A percentile compares a stretch with the other conserved stretches of the same genome.
Conservation (phyloP, 2,888 invertebrate species). For the Anticlea derivata region DNA sequence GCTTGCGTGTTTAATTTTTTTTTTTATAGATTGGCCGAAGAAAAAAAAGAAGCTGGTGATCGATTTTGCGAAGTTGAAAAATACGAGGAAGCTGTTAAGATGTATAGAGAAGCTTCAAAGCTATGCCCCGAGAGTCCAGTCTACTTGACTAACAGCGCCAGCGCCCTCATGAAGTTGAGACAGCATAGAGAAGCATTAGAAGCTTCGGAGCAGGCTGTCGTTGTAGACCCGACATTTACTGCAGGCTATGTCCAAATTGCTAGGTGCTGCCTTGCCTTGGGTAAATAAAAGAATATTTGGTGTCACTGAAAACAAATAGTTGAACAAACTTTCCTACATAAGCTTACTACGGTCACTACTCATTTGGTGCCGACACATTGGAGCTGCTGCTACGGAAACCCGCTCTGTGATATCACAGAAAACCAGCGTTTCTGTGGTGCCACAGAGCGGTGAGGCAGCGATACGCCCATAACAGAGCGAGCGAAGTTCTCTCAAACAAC, state of each 20-base stretch:
- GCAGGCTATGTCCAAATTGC: constrained; percentile 90
- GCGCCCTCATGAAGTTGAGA: constrained; percentile 96
- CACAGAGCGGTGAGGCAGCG: too few relatives aligned
- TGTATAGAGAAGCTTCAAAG: constrained; percentile 95
- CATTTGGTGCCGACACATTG: too few relatives aligned
- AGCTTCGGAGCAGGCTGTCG: constrained; percentile 91
- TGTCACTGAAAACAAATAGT: too few relatives aligned
- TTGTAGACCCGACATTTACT: constrained; percentile 90
- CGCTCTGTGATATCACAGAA: too few relatives aligned
- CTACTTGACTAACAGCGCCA: constrained; percentile 96
- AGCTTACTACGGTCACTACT: too few relatives aligned
- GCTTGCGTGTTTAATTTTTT: not conserved
- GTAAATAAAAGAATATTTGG: too few relatives aligned
- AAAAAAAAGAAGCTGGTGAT: not conserved
- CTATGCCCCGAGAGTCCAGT: constrained; percentile 92
- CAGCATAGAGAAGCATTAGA: constrained; percentile 91
- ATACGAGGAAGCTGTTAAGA: constrained; percentile 92
- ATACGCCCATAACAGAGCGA: too few relatives aligned
- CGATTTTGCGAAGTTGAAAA: constrained; percentile 74
- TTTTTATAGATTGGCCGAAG: not conserved
- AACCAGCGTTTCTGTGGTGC: too few relatives aligned
- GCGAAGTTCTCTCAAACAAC: too few relatives aligned
- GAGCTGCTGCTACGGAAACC: too few relatives aligned
- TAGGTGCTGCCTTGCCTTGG: constrained; percentile 92
- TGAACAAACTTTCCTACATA: too few relatives aligned